Conservation (phyloP, 92 coral and sea anemone species). For the Heliopora coerulea region DNA sequence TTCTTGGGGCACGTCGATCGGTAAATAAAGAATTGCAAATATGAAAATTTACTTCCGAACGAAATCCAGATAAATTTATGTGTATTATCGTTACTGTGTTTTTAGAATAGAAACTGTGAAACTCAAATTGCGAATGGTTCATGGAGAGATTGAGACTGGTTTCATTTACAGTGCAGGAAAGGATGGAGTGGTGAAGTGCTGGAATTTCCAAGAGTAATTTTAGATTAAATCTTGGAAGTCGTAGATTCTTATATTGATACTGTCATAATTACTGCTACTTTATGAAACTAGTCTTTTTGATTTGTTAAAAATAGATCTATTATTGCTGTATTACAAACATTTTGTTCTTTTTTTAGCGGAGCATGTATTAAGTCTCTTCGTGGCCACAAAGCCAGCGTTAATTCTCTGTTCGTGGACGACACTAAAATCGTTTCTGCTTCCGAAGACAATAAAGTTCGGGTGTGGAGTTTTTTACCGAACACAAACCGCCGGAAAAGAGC, state of each 20-base stretch:
- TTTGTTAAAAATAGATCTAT: too few relatives aligned
- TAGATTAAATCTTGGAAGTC: too few relatives aligned
- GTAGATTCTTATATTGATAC: too few relatives aligned
- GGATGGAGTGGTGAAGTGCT: slow-evolving; percentile 87
- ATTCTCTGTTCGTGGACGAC: slow-evolving; percentile 82
- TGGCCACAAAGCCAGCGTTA: slow-evolving; percentile 80
- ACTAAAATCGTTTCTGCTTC: slow-evolving; percentile 85
- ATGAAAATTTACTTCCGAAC: not conserved
- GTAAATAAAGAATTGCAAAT: slow-evolving; percentile 32
- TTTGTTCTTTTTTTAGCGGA: slow-evolving; percentile 10
- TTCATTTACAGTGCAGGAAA: slow-evolving; percentile 91
- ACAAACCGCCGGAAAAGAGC: slow-evolving; percentile 2
- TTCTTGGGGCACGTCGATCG: slow-evolving; percentile 86
- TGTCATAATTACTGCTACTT: too few relatives aligned
- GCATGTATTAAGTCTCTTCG: slow-evolving; percentile 20
- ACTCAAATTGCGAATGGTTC: slow-evolving; percentile 75
- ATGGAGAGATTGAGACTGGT: slow-evolving; percentile 80
- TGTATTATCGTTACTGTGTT: not conserved
- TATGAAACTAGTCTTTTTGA: too few relatives aligned
- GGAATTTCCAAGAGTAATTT: slow-evolving; percentile 90
- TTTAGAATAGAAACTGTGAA: slow-evolving; percentile 81
- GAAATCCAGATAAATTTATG: too few relatives aligned
- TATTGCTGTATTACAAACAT: too few relatives aligned
- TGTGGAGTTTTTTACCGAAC: slow-evolving; percentile 71
- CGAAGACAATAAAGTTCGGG: slow-evolving; percentile 73